A percentile compares a stretch with the other conserved stretches of the same genome.
phyloP scores from a whole-genome alignment of 37 sponge, comb jelly and placozoan genomes.

The Aplysina aerophoba region DNA sequence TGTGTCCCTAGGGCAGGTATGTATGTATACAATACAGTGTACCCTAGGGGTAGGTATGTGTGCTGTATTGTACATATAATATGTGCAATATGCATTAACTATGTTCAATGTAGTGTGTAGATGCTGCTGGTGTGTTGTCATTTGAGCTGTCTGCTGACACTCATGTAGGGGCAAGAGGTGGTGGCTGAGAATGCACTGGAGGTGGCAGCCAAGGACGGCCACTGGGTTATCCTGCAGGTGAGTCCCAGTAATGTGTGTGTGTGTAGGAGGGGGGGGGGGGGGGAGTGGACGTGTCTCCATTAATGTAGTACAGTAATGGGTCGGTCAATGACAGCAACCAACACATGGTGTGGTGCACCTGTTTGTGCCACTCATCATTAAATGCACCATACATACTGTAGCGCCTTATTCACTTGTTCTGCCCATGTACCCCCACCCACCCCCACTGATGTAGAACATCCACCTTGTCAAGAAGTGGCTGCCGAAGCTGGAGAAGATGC shows the following conservation, averaged over 20 bases:
- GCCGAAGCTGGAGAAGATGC: conserved; percentile 92
- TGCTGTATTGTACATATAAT: not conserved
- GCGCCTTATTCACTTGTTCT: not conserved
- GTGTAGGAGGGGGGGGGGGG: too few species aligned
- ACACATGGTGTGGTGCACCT: not conserved
- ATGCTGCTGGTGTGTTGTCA: too few species aligned
- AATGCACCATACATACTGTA: not conserved
- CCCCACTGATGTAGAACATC: conserved; percentile 94
- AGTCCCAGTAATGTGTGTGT: too few species aligned
- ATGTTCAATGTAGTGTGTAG: not conserved
- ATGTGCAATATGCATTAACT: not conserved
- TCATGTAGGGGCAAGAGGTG: conserved; percentile 89
- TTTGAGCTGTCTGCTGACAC: too few species aligned
- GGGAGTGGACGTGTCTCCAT: not conserved
- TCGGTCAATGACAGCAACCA: too few species aligned
- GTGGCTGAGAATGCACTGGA: conserved; percentile 97
- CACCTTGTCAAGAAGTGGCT: conserved; percentile 97
- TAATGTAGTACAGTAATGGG: not conserved
- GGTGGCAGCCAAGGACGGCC: conserved; percentile 93
- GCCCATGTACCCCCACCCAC: too few species aligned
- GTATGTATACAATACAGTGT: too few species aligned
- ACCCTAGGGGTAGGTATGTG: too few species aligned
- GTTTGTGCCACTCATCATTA: not conserved
- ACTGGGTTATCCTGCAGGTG: conserved; percentile 97
- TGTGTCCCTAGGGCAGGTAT: conserved; percentile 96